These are phyloP conservation scores for Synanthedon vespiformis DNA, from an alignment of 2,888 invertebrate species.

Conservation along the genomic window DNA sequence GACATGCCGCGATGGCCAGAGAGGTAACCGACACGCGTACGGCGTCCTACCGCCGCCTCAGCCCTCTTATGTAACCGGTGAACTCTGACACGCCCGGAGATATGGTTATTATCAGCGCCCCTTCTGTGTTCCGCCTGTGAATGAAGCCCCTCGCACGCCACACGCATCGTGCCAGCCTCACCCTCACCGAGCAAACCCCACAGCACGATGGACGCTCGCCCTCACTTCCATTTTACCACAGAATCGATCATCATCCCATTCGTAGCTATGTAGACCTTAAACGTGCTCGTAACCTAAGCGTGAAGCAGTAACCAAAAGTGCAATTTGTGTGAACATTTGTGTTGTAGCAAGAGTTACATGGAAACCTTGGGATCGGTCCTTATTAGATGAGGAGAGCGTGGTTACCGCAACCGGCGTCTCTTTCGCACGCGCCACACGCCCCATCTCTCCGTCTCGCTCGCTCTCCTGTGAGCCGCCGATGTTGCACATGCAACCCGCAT, in stretches of 20 bases:
- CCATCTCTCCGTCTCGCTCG: slow-evolving; percentile 31
- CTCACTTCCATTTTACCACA: slow-evolving; percentile 5
- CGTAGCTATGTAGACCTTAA: not conserved
- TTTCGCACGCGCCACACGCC: slow-evolving; percentile 26
- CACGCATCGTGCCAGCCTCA: slow-evolving; percentile 3
- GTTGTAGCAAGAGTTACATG: slow-evolving; percentile 5
- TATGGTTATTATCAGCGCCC: slow-evolving; percentile 22
- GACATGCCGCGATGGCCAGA: slow-evolving; percentile 80
- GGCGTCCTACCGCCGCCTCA: slow-evolving; percentile 32
- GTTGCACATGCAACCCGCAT: slow-evolving; percentile 54
- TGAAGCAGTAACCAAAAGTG: slow-evolving; percentile 10
- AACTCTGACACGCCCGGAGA: slow-evolving; percentile 38
- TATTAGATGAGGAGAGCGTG: slow-evolving; percentile 9
- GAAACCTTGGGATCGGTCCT: slow-evolving; percentile 6
- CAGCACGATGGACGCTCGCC: slow-evolving; percentile 3
- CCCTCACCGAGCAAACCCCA: not conserved
- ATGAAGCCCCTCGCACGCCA: slow-evolving; percentile 5
- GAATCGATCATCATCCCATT: not conserved
- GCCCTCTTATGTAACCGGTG: slow-evolving; percentile 42
- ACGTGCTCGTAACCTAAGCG: not conserved
- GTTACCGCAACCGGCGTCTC: slow-evolving; percentile 49
- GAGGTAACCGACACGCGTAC: slow-evolving; percentile 67
- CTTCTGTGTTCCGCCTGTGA: slow-evolving; percentile 5
- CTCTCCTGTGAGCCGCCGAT: slow-evolving; percentile 25
- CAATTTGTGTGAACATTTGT: slow-evolving; percentile 10